Percentiles rank a stretch among this genome's conserved stretches.
phyloP scores from a whole-genome alignment of 2,797 vertebrate species.

The Peromyscus nudipes region DNA sequence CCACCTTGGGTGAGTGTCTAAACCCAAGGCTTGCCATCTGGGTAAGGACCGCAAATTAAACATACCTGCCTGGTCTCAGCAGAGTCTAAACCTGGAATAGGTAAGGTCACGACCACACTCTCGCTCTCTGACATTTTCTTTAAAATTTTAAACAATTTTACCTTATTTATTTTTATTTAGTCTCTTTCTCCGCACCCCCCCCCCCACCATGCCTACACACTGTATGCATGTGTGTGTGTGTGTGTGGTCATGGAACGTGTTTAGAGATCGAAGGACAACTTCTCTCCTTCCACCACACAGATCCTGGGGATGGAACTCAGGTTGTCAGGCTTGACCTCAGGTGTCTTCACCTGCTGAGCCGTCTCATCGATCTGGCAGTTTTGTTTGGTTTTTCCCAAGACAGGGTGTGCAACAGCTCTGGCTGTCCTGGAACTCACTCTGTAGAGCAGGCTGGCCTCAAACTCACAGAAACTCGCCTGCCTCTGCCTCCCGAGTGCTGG shows the following conservation, averaged over 20 bases:
- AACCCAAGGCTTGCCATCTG: background rate
- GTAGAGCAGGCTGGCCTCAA: background rate
- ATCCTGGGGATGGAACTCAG: background rate
- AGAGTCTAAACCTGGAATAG: background rate
- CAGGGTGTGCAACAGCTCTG: background rate
- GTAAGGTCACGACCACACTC: background rate
- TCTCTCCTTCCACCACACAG: background rate
- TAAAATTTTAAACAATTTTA: background rate
- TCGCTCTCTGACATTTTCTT: background rate
- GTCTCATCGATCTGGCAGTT: background rate
- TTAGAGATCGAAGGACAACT: background rate
- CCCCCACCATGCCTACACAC: background rate
- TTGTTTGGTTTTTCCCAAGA: background rate
- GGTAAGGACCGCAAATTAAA: background rate
- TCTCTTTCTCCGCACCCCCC: background rate
- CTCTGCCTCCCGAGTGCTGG: background rate
- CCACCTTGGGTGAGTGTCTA: background rate
- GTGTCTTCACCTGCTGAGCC: background rate
- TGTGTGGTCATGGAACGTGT: background rate
- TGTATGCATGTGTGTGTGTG: no score
- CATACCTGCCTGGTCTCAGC: background rate
- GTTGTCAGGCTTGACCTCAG: background rate
- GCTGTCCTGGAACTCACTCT: background rate
- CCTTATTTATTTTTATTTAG: background rate
- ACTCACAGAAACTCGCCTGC: background rate